phyloP scores from a whole-genome alignment of 1,140 invertebrate genomes.

The Pteromalus puparum region DNA sequence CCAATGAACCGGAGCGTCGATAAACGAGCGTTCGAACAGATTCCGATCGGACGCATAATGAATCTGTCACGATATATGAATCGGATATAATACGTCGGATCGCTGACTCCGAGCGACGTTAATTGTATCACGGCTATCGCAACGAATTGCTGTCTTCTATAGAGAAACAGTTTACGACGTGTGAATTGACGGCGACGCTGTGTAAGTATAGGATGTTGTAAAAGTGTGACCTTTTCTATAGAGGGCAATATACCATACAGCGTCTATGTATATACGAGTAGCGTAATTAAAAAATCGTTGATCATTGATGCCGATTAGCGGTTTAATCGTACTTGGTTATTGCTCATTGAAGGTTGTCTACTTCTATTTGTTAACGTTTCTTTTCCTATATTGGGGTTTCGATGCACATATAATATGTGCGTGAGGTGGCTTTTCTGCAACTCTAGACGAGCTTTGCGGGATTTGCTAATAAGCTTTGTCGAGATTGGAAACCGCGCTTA shows the following conservation, averaged over 20 bases:
- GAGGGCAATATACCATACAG: background rate
- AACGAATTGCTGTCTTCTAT: background rate
- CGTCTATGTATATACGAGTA: background rate
- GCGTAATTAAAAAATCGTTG: background rate
- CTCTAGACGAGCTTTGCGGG: no score
- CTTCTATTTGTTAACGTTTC: background rate
- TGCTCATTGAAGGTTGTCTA: conserved; percentile 19
- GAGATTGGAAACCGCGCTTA: no score
- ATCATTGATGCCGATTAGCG: conserved; percentile 29
- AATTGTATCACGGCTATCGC: background rate
- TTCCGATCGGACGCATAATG: background rate
- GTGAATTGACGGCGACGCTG: no score
- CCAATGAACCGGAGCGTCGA: background rate
- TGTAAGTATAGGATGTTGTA: no score
- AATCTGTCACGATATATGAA: background rate
- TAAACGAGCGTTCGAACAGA: background rate
- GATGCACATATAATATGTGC: no score
- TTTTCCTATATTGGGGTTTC: no score
- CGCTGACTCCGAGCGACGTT: conserved; percentile 8
- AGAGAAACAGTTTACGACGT: background rate
- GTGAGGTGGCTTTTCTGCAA: no score
- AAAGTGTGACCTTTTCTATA: background rate
- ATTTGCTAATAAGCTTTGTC: no score
- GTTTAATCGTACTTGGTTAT: conserved; percentile 22
- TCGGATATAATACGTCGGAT: background rate